These are phyloP conservation scores for Lepidurus arcticus DNA, from an alignment of 1,140 invertebrate genomes.

Conservation along the genomic window DNA sequence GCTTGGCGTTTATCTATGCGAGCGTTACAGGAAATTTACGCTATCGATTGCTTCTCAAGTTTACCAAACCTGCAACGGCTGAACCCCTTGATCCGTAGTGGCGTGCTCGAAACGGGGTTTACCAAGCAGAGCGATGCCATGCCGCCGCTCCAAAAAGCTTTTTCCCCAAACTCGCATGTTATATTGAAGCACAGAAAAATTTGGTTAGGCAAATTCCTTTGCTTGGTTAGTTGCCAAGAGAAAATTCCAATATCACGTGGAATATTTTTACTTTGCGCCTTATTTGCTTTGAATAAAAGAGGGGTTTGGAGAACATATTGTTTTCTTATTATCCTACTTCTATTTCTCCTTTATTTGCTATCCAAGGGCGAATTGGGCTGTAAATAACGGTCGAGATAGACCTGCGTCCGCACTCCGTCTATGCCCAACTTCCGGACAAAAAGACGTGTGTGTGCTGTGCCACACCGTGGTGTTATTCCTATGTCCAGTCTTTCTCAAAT, in stretches of 20 bases:
- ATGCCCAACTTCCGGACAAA: not conserved
- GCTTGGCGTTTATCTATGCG: not conserved
- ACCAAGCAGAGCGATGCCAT: not conserved
- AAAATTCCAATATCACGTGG: not conserved
- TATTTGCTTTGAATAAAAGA: not conserved
- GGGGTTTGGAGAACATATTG: not conserved
- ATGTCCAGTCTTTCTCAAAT: not conserved
- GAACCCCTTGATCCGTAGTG: not conserved
- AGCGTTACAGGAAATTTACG: not conserved
- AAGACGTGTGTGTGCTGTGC: not conserved
- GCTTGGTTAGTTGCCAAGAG: not conserved
- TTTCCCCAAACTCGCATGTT: no score
- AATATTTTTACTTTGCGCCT: not conserved
- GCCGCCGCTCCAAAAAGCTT: not conserved
- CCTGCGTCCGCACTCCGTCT: not conserved
- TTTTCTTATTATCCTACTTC: no score
- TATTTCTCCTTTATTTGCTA: no score
- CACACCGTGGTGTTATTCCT: not conserved
- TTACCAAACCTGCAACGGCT: not conserved
- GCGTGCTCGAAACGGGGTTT: not conserved
- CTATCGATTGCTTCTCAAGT: conserved; percentile 9
- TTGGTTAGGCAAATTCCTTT: not conserved
- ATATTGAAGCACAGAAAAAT: not conserved
- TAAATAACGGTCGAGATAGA: not conserved
- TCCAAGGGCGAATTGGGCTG: not conserved